Evolutionary conservation across 2,888 invertebrate species (phyloP), one percentile per base, ranked within the genome.

Genomic region (Cheilosia grossa): DNA sequence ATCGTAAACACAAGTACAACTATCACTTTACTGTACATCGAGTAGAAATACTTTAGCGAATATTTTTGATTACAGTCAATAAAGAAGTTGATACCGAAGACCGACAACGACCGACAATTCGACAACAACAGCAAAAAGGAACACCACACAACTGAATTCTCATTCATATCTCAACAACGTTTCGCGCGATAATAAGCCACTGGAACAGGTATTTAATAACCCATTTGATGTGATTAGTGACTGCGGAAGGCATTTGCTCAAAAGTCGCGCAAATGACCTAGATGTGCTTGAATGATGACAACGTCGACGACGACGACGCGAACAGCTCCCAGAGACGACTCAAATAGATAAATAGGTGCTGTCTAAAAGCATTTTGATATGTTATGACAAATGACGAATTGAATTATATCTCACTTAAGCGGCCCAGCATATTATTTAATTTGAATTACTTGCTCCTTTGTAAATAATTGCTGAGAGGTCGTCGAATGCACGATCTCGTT

Each of bases 131-230:
- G 7, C 69, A 49, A 40, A 49, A 56, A 33, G 42, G 30, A 61
- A 59, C 42, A 44, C n/a, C 13, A 56, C 33, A 49, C n/a, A 40
- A 54, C 53, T 13, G 10, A 37, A 37, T 37, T 37, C 42, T 17
- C 37, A 67, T 56, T 73, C 82, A 63, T 63, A 73, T 79, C 82
- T 73, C 61, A 37, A 54, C 67, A 56, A 49, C n/a, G 7, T 49
- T 37, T 24, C 58, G 42, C 53, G 74, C 58, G 69, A 64, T 79
- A 79, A 79, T 74, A 83, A 83, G 79, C 69, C 74, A 83, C 83
- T 83, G 40, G 63, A 75, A 80, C 83, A 83, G 83, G 83, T 83
- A 83, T 83, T 83, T 79, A 83, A 30, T 70, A 80, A 80, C 80
- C 83, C 80, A 80, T 83, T 83, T 73, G 63, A 27, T 44, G 10